Evolutionary conservation across 2,113 vertebrate genomes (phyloP), one percentile per base, ranked within the genome.

Genomic region (Prinia subflava): DNA sequence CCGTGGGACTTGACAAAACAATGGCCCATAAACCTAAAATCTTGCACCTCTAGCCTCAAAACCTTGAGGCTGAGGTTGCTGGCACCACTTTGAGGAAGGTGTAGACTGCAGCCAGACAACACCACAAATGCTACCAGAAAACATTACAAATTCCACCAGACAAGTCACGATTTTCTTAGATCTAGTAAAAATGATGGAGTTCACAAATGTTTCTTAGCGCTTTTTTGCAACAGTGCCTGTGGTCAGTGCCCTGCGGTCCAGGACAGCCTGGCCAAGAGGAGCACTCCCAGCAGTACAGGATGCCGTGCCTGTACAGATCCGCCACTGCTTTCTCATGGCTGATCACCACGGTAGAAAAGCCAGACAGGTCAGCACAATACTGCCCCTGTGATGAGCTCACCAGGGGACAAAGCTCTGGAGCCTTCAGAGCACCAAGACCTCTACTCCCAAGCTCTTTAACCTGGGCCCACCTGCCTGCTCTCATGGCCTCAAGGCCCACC

Each of bases 401-500:
- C 0, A 0, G 3, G 20, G 12, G 6, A 75, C 18, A 23, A 13
- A 74, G 22, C 27, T 16, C 28, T 7, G 9, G 8, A 22, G 23
- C 10, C 47, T 27, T 17, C 35, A 4, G 23, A 12, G 9, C 23
- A 90, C 62, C 21, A 7, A 20, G 16, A 35, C 8, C 39, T 27
- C 9, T 12, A 0, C 23, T 39, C 33, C 31, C 9, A 12, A 15
- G 22, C 6, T 23, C 35, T 35, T 14, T 8, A 15, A 3, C 17
- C 10, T 1, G 27, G 35, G 24, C 31, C 18, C 3, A 2, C 13
- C 17, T 14, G 5, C 15, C 23, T 0, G 1, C 15, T 30, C 13
- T 5, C 27, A 3, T 0, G 3, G 7, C 12, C 21, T 6, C 7
- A 0, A 25, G 60, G 17, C 15, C 28, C 0, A 1, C 24, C 11